Evolutionary conservation across 2,888 invertebrate genomes (phyloP).

Genomic region (Abscondita cerata): DNA sequence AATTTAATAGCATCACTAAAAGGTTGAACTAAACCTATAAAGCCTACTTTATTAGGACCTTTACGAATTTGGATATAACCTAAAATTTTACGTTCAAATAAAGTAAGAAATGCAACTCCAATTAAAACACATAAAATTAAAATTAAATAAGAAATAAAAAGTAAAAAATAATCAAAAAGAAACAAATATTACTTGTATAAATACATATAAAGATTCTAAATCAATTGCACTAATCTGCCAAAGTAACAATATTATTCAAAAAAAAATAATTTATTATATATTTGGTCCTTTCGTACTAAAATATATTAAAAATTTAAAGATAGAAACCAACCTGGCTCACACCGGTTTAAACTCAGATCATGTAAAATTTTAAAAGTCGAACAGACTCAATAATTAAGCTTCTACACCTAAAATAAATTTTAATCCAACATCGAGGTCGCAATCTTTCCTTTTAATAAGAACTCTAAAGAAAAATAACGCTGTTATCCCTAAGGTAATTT

Average conservation of each 20-base stretch:
- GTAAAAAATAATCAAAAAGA: constrained; percentile 23
- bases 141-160: constrained; percentile 56
- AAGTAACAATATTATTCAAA: background rate
- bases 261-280: background rate
- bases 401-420: constrained; percentile 71
- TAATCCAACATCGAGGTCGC: constrained; percentile 65
- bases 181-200: background rate
- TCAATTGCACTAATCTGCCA: too few species aligned
- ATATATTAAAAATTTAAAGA: constrained; percentile 67
- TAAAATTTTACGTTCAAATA: constrained; percentile 75
- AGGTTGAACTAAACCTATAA: constrained; percentile 70
- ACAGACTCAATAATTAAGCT: constrained; percentile 76
- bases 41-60: constrained; percentile 74
- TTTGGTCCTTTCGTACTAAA: constrained; percentile 66
- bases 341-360: constrained; percentile 67
- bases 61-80: constrained; percentile 77
- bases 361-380: constrained; percentile 85
- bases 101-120: constrained; percentile 73
- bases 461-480: too few species aligned
- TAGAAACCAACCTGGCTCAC: constrained; percentile 82
- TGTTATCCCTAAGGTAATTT: too few species aligned
- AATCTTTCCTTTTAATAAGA: constrained; percentile 76
- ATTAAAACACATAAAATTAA: constrained; percentile 68
- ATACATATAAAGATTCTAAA: background rate
- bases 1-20: constrained; percentile 77